These are phyloP conservation scores for Sceloporus undulatus DNA, from an alignment of 2,113 vertebrate species.

Conservation along the genomic window DNA sequence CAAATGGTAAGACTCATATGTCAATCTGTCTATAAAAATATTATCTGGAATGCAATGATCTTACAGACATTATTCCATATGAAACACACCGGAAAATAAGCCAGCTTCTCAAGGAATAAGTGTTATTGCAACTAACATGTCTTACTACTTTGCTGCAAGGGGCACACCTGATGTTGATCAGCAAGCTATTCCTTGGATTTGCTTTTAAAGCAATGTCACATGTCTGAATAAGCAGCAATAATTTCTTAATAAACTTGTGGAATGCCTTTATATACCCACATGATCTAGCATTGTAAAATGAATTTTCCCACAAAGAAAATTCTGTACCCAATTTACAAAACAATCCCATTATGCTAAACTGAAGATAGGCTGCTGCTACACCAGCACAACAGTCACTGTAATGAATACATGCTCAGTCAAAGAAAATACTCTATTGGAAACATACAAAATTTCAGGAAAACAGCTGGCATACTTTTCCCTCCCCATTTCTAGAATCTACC, in stretches of 20 bases:
- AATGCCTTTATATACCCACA: conserved; percentile 42
- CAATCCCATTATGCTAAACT: background rate
- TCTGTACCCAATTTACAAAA: conserved; percentile 48
- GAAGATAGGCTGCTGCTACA: background rate
- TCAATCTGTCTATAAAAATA: background rate
- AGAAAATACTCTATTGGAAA: background rate
- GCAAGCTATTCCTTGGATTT: conserved; percentile 22
- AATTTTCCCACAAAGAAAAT: conserved; percentile 44
- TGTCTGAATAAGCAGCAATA: conserved; percentile 40
- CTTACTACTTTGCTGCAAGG: conserved; percentile 15
- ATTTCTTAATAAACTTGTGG: conserved; percentile 38
- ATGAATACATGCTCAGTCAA: background rate
- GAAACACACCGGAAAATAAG: fast-evolving
- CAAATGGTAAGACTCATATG: conserved; percentile 20
- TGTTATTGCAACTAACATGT: conserved; percentile 33
- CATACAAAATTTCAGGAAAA: background rate
- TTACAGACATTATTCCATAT: conserved; percentile 11
- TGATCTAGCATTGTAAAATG: conserved; percentile 28
- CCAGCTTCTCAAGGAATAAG: conserved; percentile 38
- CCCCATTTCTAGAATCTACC: background rate
- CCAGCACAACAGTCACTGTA: background rate
- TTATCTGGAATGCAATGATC: background rate
- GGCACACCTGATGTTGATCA: conserved; percentile 23
- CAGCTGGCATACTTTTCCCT: background rate
- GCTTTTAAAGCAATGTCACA: conserved; percentile 42